These are phyloP conservation scores for Petrocephalus schoutedeni DNA, from an alignment of 2,797 vertebrate genomes.

Conservation along the genomic window DNA sequence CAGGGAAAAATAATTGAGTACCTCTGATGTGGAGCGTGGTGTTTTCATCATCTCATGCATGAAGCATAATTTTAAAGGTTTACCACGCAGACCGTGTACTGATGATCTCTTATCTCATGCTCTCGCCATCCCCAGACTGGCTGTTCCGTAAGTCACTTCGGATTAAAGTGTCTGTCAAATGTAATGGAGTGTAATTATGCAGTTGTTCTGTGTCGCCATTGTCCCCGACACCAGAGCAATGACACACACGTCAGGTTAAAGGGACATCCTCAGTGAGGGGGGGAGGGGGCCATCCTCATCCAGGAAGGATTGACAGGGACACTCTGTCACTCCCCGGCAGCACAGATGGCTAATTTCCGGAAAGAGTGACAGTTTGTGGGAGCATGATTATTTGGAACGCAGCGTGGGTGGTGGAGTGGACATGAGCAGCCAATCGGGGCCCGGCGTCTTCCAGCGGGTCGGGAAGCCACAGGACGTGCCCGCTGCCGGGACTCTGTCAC, in stretches of 20 bases:
- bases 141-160: background rate
- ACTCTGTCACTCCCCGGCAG: constrained; percentile 68
- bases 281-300: constrained; percentile 58
- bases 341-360: constrained; percentile 73
- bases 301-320: constrained; percentile 71
- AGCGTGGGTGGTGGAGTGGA: constrained; percentile 25
- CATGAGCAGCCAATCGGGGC: constrained; percentile 29
- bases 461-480: background rate
- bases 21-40: background rate
- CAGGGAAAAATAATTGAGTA: background rate
- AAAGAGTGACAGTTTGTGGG: constrained; percentile 66
- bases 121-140: background rate
- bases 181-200: background rate
- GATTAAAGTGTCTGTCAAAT: constrained; percentile 3
- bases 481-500: background rate
- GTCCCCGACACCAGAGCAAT: background rate
- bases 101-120: background rate
- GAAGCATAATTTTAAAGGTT: background rate
- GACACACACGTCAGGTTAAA: background rate
- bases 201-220: background rate
- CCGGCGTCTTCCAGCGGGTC: background rate
- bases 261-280: background rate
- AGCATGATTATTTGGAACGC: constrained; percentile 32
- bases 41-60: too few relatives aligned
- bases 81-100: background rate